Percentiles rank a stretch among this genome's conserved stretches.
Conservation (phyloP, 2,888 invertebrate species). For the Nemotelus pantherinus region DNA sequence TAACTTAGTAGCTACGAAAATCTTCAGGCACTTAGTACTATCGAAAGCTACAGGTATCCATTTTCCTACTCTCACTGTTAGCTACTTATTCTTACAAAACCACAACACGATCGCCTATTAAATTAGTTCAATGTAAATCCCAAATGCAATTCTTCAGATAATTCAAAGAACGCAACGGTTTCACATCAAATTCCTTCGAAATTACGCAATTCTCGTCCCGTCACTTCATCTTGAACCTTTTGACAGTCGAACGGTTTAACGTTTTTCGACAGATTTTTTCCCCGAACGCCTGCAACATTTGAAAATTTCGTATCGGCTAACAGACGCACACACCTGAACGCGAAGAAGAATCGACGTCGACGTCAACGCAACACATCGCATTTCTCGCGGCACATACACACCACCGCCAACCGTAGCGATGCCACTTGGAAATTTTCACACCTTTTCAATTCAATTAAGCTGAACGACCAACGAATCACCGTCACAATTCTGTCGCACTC, state of each 20-base stretch:
- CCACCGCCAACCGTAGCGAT: neutral
- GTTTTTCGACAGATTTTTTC: neutral
- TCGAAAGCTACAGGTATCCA: conserved; percentile 26
- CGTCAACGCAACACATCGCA: conserved; percentile 34
- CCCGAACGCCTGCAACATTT: conserved; percentile 17
- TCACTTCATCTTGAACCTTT: conserved; percentile 23
- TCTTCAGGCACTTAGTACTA: conserved; percentile 34
- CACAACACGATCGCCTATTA: neutral
- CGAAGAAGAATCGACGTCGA: conserved; percentile 45
- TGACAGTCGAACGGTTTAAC: conserved; percentile 13
- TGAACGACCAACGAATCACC: neutral
- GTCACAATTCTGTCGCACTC: neutral
- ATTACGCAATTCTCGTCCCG: neutral
- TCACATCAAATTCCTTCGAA: neutral
- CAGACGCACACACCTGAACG: conserved; percentile 51
- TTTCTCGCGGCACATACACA: conserved; percentile 10
- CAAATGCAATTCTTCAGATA: conserved; percentile 1
- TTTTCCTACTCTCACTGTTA: conserved; percentile 21
- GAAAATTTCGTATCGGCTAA: conserved; percentile 52
- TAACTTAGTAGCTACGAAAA: conserved; percentile 33
- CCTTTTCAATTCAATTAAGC: conserved; percentile 3
- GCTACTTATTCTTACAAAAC: conserved; percentile 5
- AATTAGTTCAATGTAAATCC: neutral
- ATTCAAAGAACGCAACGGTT: neutral
- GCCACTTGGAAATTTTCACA: conserved; percentile 15